Conservation (phyloP, 2,113 vertebrate genomes). For the Gasterosteus nipponicus region DNA sequence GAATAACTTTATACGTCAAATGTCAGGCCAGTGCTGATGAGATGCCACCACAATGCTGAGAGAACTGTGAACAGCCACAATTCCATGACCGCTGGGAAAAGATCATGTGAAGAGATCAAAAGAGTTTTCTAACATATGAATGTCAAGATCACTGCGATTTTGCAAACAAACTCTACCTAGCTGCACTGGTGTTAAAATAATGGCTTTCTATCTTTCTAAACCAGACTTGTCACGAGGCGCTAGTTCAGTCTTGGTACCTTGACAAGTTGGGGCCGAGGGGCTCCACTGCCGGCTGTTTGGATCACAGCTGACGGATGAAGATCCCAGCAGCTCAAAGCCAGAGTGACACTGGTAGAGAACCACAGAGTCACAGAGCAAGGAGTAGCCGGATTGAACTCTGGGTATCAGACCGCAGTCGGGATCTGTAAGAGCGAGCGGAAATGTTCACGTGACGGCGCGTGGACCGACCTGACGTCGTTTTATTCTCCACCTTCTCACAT, state of each 20-base stretch:
- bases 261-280: constrained; percentile 75
- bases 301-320: constrained; percentile 78
- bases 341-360: constrained; percentile 78
- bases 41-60: neutral
- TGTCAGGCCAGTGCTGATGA: neutral
- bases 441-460: neutral
- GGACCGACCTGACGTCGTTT: neutral
- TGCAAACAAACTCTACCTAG: neutral
- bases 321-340: constrained; percentile 77
- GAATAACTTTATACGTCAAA: neutral
- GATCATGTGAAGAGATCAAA: neutral
- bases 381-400: constrained; percentile 75
- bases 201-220: no score
- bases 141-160: neutral
- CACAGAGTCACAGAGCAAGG: constrained; percentile 73
- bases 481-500: constrained; percentile 57
- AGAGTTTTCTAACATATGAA: neutral
- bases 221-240: neutral
- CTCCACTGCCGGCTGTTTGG: constrained; percentile 73
- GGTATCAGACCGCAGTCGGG: constrained; percentile 78
- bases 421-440: constrained; percentile 59
- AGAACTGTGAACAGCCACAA: neutral
- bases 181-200: neutral
- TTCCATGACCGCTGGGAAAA: neutral
- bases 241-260: constrained; percentile 61